phyloP scores from a whole-genome alignment of 1,140 invertebrate species.

The Nymphalis io region DNA sequence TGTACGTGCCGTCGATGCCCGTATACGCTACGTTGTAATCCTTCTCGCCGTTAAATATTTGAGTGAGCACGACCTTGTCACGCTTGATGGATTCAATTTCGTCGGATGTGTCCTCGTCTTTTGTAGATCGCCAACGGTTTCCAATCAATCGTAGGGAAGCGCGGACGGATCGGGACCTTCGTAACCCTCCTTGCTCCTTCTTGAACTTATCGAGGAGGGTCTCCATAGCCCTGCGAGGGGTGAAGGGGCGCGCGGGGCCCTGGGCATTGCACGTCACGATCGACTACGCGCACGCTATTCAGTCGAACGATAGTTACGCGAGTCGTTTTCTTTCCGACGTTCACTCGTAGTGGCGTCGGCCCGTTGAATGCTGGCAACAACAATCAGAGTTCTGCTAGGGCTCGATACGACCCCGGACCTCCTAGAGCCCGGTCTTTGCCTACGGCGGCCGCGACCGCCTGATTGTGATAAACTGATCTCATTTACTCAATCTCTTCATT shows the following conservation, averaged over 20 bases:
- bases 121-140: slow-evolving; percentile 77
- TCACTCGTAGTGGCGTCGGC: slow-evolving; percentile 68
- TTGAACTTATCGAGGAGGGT: slow-evolving; percentile 75
- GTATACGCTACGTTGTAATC: slow-evolving; percentile 69
- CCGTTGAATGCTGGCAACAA: slow-evolving; percentile 65
- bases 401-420: slow-evolving; percentile 47
- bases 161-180: slow-evolving; percentile 86
- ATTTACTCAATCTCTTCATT: slow-evolving; percentile 72
- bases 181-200: slow-evolving; percentile 77
- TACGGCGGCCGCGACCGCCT: slow-evolving; percentile 45
- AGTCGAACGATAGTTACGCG: slow-evolving; percentile 71
- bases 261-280: slow-evolving; percentile 73
- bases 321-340: slow-evolving; percentile 71
- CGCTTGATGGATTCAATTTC: slow-evolving; percentile 61
- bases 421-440: slow-evolving; percentile 50
- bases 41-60: slow-evolving; percentile 71
- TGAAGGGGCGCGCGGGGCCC: slow-evolving; percentile 59
- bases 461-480: slow-evolving; percentile 62
- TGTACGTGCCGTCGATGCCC: slow-evolving; percentile 75
- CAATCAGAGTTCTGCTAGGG: slow-evolving; percentile 60
- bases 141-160: slow-evolving; percentile 86
- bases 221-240: slow-evolving; percentile 76
- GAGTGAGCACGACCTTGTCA: slow-evolving; percentile 69
- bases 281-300: slow-evolving; percentile 76
- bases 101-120: slow-evolving; percentile 61